phyloP scores from a whole-genome alignment of 2,113 vertebrate species.

The Chamaea fasciata region DNA sequence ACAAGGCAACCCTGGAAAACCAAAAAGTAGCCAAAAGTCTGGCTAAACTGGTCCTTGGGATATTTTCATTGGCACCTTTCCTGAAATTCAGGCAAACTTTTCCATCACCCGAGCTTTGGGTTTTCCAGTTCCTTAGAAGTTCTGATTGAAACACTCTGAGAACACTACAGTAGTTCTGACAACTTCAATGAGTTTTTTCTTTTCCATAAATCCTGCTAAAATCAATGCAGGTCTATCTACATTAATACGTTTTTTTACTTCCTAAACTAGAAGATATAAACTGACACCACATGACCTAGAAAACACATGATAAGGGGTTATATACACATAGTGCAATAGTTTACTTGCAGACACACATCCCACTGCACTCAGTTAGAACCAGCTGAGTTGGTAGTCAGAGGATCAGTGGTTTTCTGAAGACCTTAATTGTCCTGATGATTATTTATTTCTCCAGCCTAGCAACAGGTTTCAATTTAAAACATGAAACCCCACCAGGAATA shows the following conservation, averaged over 20 bases:
- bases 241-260: background rate
- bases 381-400: background rate
- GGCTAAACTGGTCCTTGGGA: background rate
- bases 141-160: background rate
- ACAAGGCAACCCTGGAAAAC: background rate
- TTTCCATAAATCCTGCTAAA: background rate
- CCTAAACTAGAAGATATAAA: background rate
- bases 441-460: conserved; percentile 23
- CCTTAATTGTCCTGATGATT: background rate
- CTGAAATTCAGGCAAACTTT: background rate
- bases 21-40: background rate
- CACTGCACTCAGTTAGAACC: background rate
- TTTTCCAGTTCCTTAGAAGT: background rate
- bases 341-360: background rate
- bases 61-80: background rate
- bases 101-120: background rate
- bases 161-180: background rate
- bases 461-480: conserved; percentile 14
- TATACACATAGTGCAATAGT: background rate
- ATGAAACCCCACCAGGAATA: background rate
- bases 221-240: background rate
- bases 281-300: background rate
- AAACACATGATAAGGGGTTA: background rate
- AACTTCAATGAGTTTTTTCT: background rate
- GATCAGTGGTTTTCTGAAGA: background rate